Conservation (phyloP, 1,140 invertebrate genomes). For the Aphis gossypii region DNA sequence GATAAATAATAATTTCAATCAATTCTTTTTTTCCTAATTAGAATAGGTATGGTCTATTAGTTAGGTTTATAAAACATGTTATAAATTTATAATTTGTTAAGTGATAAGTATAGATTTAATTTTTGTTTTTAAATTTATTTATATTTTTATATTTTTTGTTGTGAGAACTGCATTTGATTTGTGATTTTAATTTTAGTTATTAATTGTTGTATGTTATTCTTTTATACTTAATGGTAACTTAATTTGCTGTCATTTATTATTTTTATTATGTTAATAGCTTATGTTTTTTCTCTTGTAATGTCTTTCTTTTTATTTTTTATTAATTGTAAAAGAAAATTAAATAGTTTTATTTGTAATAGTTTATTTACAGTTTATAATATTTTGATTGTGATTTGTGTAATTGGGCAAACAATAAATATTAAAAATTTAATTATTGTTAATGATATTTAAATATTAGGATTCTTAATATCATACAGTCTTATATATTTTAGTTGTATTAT, state of each 20-base stretch:
- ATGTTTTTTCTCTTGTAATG: neutral
- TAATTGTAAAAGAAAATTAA: neutral
- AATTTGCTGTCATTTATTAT: neutral
- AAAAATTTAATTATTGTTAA: neutral
- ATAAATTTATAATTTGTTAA: constrained; percentile 7
- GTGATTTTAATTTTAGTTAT: constrained; percentile 42
- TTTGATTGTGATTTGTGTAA: neutral
- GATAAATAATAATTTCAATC: neutral
- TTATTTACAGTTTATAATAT: neutral
- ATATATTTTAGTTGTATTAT: neutral
- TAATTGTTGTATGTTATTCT: neutral
- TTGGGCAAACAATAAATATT: neutral
- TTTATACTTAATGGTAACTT: neutral
- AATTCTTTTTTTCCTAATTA: neutral
- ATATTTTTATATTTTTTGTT: constrained; percentile 16
- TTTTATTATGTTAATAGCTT: constrained; percentile 21
- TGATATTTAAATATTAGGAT: neutral
- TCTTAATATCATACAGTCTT: neutral
- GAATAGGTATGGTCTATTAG: neutral
- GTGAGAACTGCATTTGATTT: constrained; percentile 37
- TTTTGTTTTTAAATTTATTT: constrained; percentile 16
- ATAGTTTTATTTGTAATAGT: neutral
- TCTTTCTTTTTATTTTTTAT: neutral
- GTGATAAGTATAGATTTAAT: neutral
- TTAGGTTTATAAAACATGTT: neutral